Conservation (phyloP, 2,113 vertebrate species). For the Poeciliopsis occidentalis region DNA sequence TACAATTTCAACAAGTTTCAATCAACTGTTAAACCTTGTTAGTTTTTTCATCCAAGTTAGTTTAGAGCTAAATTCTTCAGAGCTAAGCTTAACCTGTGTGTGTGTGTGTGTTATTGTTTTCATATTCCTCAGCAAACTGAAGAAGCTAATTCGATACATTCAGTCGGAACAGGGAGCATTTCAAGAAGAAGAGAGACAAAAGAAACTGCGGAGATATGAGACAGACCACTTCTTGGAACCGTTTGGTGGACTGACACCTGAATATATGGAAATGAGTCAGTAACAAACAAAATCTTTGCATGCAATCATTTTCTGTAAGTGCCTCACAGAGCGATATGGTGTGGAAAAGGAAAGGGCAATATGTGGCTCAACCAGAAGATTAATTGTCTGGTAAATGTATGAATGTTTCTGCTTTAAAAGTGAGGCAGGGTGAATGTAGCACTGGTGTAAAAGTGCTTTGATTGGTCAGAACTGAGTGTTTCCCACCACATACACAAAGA, state of each 20-base stretch:
- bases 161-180: constrained; percentile 84
- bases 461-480: too few species aligned
- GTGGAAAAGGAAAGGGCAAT: too few species aligned
- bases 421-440: too few species aligned
- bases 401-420: too few species aligned
- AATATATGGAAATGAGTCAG: constrained; percentile 99
- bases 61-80: too few species aligned
- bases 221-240: constrained; percentile 93
- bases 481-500: too few species aligned
- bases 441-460: too few species aligned
- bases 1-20: too few species aligned
- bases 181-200: constrained; percentile 86
- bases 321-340: neutral
- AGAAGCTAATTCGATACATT: constrained; percentile 93
- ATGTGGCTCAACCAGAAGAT: too few species aligned
- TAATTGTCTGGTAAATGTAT: too few species aligned
- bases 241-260: constrained; percentile 93
- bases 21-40: too few species aligned
- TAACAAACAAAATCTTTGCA: constrained; percentile 24
- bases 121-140: constrained; percentile 87
- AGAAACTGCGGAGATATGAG: constrained; percentile 89
- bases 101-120: neutral
- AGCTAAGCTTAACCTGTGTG: neutral
- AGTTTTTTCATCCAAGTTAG: too few species aligned
- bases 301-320: neutral